Base-by-base conservation (phyloP, 1,140 invertebrate genomes). In the Pissodes strobi region DNA sequence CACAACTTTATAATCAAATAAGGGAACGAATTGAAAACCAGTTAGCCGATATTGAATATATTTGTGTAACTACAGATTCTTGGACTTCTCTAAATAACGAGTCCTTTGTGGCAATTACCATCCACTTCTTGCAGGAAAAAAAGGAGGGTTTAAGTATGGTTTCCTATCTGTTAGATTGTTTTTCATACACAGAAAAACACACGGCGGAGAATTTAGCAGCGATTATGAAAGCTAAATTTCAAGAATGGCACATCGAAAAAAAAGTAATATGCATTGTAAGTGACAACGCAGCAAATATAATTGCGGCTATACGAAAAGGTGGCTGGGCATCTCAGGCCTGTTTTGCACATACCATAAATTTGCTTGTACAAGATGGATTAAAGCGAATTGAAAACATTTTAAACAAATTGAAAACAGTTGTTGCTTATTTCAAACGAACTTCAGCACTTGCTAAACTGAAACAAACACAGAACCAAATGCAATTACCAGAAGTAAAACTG, bases 241-340 rank as follows among this genome's bases (percentile, higher is more conserved):
- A 49, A 34, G 49, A 55, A 17, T 63, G 15, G 13, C 10, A 55
- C 12, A 41, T 63, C 23, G 9, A 21, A 15, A 45, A 63, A 41
- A 55, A 63, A 53, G 39, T 55, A 8, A 18, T 22, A 15, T 19
- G 17, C 25, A 22, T 63, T 22, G 51, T 63, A 5, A 53, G 48
- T 27, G 60, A 63, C 22, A 55, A 55, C 6, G 60, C 60, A 5
- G 30, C 17, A 22, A 63, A 63, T 63, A 63, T 63, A 13, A 2
- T 45, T 27, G 49, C 48, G 41, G 51, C 60, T 4, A 18, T 63
- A 41, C 18, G 25, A 27, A 15, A 25, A 17, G 52, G 30, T 9
- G 23, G 23, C 13, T 56, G 52, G 52, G 2, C 12, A 9, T 18
- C 18, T 15, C 17, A 8, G 17, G 17, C 18, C 6, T 38, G 60